These are phyloP conservation scores for Falco novaeseelandiae DNA, from an alignment of 2,797 vertebrate species.

Conservation along the genomic window DNA sequence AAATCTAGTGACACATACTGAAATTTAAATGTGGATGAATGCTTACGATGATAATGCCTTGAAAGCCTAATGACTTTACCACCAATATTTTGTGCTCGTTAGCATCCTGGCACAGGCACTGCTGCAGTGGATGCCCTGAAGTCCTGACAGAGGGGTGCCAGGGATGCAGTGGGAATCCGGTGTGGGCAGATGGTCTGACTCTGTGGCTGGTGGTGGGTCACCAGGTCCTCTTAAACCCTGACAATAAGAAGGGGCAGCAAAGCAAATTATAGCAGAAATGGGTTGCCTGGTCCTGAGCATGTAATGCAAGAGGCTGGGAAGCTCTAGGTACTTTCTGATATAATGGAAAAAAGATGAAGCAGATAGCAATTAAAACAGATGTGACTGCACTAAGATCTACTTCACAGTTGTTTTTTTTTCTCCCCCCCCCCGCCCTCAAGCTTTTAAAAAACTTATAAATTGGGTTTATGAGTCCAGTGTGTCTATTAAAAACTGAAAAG, in stretches of 20 bases:
- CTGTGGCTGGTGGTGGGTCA: neutral
- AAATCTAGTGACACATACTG: fast-evolving
- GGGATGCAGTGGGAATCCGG: neutral
- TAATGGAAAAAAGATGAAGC: neutral
- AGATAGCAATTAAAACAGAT: too few species aligned
- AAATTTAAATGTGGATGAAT: fast-evolving
- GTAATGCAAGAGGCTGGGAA: neutral
- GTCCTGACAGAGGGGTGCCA: fast-evolving
- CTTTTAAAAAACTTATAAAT: neutral
- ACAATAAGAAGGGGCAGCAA: neutral
- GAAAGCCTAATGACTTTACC: neutral
- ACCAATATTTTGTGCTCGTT: neutral
- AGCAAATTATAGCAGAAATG: too few species aligned
- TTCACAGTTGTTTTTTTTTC: neutral
- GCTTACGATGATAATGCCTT: fast-evolving
- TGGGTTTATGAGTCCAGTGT: fast-evolving
- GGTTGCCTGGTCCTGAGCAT: neutral
- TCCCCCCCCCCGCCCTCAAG: neutral
- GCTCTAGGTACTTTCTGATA: neutral
- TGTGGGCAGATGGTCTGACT: neutral
- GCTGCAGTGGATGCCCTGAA: fast-evolving
- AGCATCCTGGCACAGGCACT: neutral
- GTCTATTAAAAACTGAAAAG: neutral
- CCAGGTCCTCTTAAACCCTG: fast-evolving
- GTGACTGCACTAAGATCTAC: fast-evolving